These are phyloP conservation scores for Andrena bucephala DNA, from an alignment of 2,888 invertebrate genomes.

Conservation along the genomic window DNA sequence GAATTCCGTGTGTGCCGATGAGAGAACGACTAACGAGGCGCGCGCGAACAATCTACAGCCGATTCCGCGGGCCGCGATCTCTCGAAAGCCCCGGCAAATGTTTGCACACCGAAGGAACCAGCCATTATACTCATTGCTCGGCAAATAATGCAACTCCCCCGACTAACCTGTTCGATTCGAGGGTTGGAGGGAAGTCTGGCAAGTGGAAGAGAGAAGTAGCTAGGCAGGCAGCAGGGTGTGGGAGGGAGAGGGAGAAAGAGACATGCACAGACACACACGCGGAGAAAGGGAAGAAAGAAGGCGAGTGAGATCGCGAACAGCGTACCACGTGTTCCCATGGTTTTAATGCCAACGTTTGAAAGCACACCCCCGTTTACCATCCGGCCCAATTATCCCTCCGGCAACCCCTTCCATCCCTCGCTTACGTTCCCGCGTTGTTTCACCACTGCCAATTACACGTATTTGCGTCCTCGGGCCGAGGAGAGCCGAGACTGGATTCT, in stretches of 20 bases:
- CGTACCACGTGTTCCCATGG: slow-evolving; percentile 64
- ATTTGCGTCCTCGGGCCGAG: slow-evolving; percentile 60
- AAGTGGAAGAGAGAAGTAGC: not conserved
- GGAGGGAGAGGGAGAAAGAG: slow-evolving; percentile 3
- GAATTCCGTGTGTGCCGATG: slow-evolving; percentile 47
- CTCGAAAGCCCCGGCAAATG: slow-evolving; percentile 66
- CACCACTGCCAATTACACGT: slow-evolving; percentile 66
- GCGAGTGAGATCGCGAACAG: slow-evolving; percentile 29
- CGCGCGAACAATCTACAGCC: slow-evolving; percentile 55
- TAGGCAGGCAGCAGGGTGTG: not conserved
- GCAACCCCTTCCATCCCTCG: slow-evolving; percentile 53
- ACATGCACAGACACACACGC: not conserved
- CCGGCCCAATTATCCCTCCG: slow-evolving; percentile 79
- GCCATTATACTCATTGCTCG: slow-evolving; percentile 73
- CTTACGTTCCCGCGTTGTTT: slow-evolving; percentile 59
- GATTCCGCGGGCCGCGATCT: slow-evolving; percentile 60
- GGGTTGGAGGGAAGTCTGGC: slow-evolving; percentile 25
- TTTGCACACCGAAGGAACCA: slow-evolving; percentile 65
- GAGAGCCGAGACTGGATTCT: slow-evolving; percentile 60
- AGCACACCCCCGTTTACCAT: slow-evolving; percentile 72
- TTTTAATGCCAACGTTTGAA: slow-evolving; percentile 66
- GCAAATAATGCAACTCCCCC: slow-evolving; percentile 76
- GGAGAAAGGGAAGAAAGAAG: slow-evolving; percentile 1
- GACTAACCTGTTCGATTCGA: slow-evolving; percentile 57
- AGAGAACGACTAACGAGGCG: slow-evolving; percentile 58